Evolutionary conservation across 2,797 vertebrate genomes (phyloP), one percentile per base, ranked within the genome.

Genomic region (Darevskia nairensis): DNA sequence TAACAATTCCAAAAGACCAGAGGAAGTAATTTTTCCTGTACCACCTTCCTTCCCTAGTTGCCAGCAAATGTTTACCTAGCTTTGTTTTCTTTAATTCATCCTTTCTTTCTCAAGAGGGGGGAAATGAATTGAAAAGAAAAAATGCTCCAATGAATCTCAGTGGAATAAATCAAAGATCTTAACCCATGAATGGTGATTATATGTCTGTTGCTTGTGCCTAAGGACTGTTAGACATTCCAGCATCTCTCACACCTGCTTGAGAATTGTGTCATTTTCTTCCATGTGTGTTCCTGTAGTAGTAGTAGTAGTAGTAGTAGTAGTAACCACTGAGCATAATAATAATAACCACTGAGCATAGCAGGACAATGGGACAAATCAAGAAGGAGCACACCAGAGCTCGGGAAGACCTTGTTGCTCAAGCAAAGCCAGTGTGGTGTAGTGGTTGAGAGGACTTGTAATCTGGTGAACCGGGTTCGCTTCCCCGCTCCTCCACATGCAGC

Each of bases 131-230:
- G 39, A 4, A 19, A 6, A 39, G 50, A 29, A 4, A 25, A 71
- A 91, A 80, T 15, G 8, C 72, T 69, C 81, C 69, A 85, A 72
- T n/a, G 88, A 89, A 90, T 35, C 88, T 35, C 74, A 8, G 29
- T 32, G n/a, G 82, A 90, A 92, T 94, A 93, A 95, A 95, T 94
- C 91, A 91, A 93, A 87, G 44, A 78, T 86, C 90, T 93, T 94
- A 55, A 89, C 80, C 88, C 88, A 11, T 2, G 92, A 93, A 90
- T 41, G 74, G 81, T 84, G 94, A 95, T 94, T 84, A 95, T 92
- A 82, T 77, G 86, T 87, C 83, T 89, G 88, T 89, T 93, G 88
- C 89, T 93, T 92, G 91, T 77, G 69, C 78, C 92, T 25, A 88
- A 92, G 77, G 89, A 79, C 87, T 88, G 29, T 7, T 19, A 69